Percentiles rank a stretch among this genome's conserved stretches.
These are phyloP conservation scores for Limnephilus rhombicus DNA, from an alignment of 2,888 invertebrate species.

Conservation along the genomic window DNA sequence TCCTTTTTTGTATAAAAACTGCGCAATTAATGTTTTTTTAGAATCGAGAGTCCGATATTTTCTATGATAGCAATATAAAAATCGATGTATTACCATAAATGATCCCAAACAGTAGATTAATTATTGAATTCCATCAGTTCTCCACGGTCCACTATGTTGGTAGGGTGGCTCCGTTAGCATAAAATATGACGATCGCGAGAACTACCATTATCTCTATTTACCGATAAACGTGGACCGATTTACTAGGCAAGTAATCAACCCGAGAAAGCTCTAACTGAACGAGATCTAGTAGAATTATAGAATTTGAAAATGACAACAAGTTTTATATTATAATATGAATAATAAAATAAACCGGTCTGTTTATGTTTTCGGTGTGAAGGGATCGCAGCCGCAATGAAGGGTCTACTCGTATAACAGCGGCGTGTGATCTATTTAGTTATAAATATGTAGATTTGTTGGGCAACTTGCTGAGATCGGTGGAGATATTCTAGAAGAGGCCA, in stretches of 20 bases:
- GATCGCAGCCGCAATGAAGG: not conserved
- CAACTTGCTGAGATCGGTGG: not conserved
- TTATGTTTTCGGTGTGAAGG: not conserved
- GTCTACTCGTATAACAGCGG: not conserved
- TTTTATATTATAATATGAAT: constrained; percentile 22
- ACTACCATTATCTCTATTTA: not conserved
- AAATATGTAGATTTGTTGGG: not conserved
- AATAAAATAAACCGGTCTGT: constrained; percentile 42
- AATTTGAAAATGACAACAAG: constrained; percentile 44
- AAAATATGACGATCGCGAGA: not conserved
- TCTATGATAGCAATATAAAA: constrained; percentile 65
- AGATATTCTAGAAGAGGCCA: not conserved
- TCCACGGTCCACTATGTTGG: constrained; percentile 29
- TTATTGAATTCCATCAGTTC: constrained; percentile 62
- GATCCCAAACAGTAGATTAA: constrained; percentile 66
- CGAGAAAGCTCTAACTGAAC: constrained; percentile 22
- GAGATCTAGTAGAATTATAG: constrained; percentile 31
- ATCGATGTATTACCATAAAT: constrained; percentile 66
- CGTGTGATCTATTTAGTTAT: not conserved
- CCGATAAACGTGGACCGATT: constrained; percentile 24
- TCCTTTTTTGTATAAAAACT: constrained; percentile 57
- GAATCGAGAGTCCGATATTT: constrained; percentile 63
- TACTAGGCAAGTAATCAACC: not conserved
- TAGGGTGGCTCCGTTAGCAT: constrained; percentile 2
- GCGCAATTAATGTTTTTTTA: constrained; percentile 60